These are phyloP conservation scores for Atta colombica DNA, from an alignment of 1,140 invertebrate species.

Conservation along the genomic window DNA sequence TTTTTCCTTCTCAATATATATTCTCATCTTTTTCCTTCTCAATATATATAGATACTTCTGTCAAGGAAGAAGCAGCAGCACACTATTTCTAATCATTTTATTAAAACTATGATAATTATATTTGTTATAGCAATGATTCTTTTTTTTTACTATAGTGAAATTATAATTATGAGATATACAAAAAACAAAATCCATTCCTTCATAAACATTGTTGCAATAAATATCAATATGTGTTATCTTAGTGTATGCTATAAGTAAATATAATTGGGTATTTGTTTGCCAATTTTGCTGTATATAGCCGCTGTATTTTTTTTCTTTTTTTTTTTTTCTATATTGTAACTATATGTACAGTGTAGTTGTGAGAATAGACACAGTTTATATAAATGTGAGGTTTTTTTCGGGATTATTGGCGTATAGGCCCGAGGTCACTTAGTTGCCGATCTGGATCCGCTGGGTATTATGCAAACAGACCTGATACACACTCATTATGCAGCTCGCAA, in stretches of 20 bases:
- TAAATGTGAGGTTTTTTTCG: conserved; percentile 78
- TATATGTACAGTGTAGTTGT: conserved; percentile 38
- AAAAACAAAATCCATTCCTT: neutral
- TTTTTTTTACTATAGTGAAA: conserved; percentile 2
- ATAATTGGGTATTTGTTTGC: conserved; percentile 40
- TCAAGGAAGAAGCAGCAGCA: conserved; percentile 46
- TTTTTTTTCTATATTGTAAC: conserved; percentile 31
- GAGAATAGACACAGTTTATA: conserved; percentile 68
- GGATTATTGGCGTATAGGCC: conserved; percentile 89
- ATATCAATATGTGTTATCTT: neutral
- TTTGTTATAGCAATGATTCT: neutral
- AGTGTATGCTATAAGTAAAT: neutral
- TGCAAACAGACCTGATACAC: conserved; percentile 88
- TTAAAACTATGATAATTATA: conserved; percentile 10
- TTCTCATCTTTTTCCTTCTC: neutral
- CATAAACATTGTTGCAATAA: neutral
- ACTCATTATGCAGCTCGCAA: conserved; percentile 88
- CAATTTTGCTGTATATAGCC: neutral
- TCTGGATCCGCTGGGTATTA: conserved; percentile 97
- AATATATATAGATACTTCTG: neutral
- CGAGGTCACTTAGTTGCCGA: conserved; percentile 98
- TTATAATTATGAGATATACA: neutral
- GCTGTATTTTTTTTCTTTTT: conserved; percentile 14
- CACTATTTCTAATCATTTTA: neutral
- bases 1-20: neutral